Base-by-base conservation (phyloP, 2,113 vertebrate species). In the Syngnathoides biaculeatus region DNA sequence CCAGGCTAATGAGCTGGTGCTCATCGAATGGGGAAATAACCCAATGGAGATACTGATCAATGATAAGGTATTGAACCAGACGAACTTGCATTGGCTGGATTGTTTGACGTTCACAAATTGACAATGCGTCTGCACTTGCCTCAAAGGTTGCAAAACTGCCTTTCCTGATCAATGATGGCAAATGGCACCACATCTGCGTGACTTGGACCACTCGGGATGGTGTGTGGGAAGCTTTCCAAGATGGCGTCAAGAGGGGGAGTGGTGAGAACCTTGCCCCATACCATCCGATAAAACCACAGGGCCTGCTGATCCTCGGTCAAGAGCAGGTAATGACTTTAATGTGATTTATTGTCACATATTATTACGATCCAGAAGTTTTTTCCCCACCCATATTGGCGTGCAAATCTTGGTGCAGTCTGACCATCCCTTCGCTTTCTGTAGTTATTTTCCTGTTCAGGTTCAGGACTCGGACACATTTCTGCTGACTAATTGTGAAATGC, bases 1-100 rank as follows among this genome's bases (percentile, higher is more conserved):
- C 15, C 97, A 99, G 85, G 94, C 97, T 48, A 99, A 99, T 0
- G 97, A 99, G 88, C 91, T 99, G 78, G 96, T 98, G 17, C 95
- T 99, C 65, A 99, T 98, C 0, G 97, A 98, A 83, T 98, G 96
- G 97, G 97, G 97, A 11, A 98, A 94, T 83, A 98, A 98, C 79
- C 96, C 96, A 0, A 98, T 99, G 96, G 97, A 98, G 90, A 94
- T 99, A 50, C 93, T 99, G 53, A 96, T 99, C 65, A 99, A 99
- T 0, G 96, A 99, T 87, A 99, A 98, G 95, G 97, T 96, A 57
- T 30, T 57, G 9, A 12, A 60, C 15, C 1, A 8, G 19, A 10
- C 10, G 0, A 19, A 10, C 5, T 38, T 38, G 57, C 3, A n/a
- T 59, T 8, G 58, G 10, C 9, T 9, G 35, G 0, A 13, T 11